phyloP scores from a whole-genome alignment of 2,113 vertebrate genomes.

The Nerophis ophidion region DNA sequence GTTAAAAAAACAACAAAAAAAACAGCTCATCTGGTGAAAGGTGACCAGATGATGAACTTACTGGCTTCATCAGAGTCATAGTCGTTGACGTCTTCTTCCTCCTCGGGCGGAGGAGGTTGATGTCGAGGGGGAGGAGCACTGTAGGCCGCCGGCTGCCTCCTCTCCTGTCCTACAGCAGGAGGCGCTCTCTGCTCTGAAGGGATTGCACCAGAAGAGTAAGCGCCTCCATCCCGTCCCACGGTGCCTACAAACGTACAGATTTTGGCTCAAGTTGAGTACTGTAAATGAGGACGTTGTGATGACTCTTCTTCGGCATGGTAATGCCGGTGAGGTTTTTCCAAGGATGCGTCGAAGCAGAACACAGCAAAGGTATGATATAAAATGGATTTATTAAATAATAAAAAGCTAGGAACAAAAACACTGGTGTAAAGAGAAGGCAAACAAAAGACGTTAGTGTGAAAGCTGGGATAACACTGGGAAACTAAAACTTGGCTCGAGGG shows the following conservation, averaged over 20 bases:
- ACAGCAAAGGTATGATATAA: too few relatives aligned
- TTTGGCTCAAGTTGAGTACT: neutral
- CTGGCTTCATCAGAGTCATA: slow-evolving; percentile 96
- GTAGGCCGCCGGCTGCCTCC: slow-evolving; percentile 64
- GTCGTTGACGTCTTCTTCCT: slow-evolving; percentile 89
- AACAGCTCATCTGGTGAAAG: too few relatives aligned
- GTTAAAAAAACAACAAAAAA: too few relatives aligned
- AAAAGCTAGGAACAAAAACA: too few relatives aligned
- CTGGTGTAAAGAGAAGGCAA: too few relatives aligned
- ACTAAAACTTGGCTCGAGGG: too few relatives aligned
- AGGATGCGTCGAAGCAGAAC: too few relatives aligned
- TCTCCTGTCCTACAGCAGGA: slow-evolving; percentile 70
- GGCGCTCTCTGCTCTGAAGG: slow-evolving; percentile 70
- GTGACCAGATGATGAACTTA: slow-evolving; percentile 62
- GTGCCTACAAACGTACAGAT: slow-evolving; percentile 31
- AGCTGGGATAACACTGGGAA: too few relatives aligned
- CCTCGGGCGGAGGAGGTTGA: slow-evolving; percentile 71
- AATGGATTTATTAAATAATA: too few relatives aligned
- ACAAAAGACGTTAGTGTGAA: too few relatives aligned
- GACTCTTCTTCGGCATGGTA: too few relatives aligned
- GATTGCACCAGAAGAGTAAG: slow-evolving; percentile 40
- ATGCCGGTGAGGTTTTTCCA: too few relatives aligned
- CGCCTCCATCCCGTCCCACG: slow-evolving; percentile 44
- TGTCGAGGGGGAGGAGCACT: slow-evolving; percentile 47
- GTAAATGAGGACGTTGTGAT: neutral